A percentile compares a stretch with the other conserved stretches of the same genome.
phyloP scores from a whole-genome alignment of 2,888 invertebrate genomes.

The Calephelis perditalis region DNA sequence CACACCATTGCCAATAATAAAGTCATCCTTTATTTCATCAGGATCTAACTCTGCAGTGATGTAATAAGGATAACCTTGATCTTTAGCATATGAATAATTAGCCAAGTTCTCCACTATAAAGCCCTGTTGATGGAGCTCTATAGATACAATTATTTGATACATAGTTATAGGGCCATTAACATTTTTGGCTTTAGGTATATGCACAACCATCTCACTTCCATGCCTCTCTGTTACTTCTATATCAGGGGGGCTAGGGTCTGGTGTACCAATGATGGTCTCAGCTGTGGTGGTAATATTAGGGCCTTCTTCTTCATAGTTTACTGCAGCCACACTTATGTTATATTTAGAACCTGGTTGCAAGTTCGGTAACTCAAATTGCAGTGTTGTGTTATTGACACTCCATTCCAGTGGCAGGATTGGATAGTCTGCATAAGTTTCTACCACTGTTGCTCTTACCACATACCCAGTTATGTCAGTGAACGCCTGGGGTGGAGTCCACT shows the following conservation, averaged over 20 bases:
- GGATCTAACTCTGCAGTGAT: constrained; percentile 88
- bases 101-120: constrained; percentile 80
- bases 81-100: constrained; percentile 82
- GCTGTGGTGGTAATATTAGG: constrained; percentile 73
- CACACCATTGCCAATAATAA: constrained; percentile 87
- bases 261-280: constrained; percentile 85
- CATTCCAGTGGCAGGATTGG: constrained; percentile 72
- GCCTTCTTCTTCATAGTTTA: constrained; percentile 79
- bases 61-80: constrained; percentile 86
- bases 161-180: constrained; percentile 87
- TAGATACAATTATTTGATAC: constrained; percentile 86
- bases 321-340: constrained; percentile 84
- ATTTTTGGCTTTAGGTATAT: constrained; percentile 82
- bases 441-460: constrained; percentile 71
- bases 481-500: constrained; percentile 79
- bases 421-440: constrained; percentile 78
- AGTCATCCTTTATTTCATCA: constrained; percentile 80
- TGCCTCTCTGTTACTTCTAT: constrained; percentile 81
- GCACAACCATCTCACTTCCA: constrained; percentile 81
- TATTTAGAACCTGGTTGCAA: constrained; percentile 87
- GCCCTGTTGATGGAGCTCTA: constrained; percentile 80
- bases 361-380: constrained; percentile 76
- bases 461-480: constrained; percentile 74
- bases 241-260: constrained; percentile 83
- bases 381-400: constrained; percentile 78